phyloP scores from a whole-genome alignment of 1,140 invertebrate species.

The Brachionus manjavacas region DNA sequence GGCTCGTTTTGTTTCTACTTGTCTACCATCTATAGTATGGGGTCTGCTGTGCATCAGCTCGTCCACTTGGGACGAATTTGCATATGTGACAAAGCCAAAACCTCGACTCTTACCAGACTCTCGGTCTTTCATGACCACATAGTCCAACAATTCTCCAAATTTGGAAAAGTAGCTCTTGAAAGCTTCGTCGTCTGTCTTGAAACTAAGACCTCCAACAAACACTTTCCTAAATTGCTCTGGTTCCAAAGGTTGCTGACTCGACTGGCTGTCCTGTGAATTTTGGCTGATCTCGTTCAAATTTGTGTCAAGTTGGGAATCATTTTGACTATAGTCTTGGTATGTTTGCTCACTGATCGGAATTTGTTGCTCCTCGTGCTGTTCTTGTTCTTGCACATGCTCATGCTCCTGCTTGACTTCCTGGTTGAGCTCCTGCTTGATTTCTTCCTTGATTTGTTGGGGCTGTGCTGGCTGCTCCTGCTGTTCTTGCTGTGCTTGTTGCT shows the following conservation, averaged over 20 bases:
- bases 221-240: slow-evolving; percentile 39
- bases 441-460: background rate
- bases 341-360: background rate
- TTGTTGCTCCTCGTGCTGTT: background rate
- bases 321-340: background rate
- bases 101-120: slow-evolving; percentile 51
- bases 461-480: background rate
- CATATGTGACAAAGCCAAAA: slow-evolving; percentile 96
- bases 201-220: slow-evolving; percentile 34
- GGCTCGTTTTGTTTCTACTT: slow-evolving; percentile 92
- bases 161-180: slow-evolving; percentile 28
- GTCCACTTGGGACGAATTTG: slow-evolving; percentile 82
- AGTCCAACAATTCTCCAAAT: slow-evolving; percentile 36
- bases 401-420: background rate
- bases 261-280: background rate
- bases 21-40: slow-evolving; percentile 72
- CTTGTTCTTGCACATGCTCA: background rate
- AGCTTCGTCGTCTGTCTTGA: slow-evolving; percentile 8
- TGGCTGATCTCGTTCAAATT: background rate
- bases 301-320: background rate
- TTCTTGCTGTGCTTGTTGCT: background rate
- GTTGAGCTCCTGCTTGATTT: background rate
- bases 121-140: slow-evolving; percentile 27
- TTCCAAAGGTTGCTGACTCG: background rate
- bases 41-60: slow-evolving; percentile 81